phyloP scores from a whole-genome alignment of 2,113 vertebrate species.

The Protomyctophum bolini region DNA sequence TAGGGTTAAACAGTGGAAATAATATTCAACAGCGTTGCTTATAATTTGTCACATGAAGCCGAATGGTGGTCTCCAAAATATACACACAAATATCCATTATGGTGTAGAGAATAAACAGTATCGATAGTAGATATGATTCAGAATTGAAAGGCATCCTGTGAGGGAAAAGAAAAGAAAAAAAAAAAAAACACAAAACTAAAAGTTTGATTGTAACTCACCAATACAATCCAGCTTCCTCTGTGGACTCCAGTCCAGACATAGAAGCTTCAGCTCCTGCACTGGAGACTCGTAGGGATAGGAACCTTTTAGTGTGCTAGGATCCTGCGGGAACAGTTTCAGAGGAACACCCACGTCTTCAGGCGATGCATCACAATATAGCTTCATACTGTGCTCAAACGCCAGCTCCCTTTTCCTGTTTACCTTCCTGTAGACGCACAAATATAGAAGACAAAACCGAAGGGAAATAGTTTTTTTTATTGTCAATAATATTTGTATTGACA shows the following conservation, averaged over 20 bases:
- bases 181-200: too few relatives aligned
- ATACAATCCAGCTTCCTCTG: slow-evolving; percentile 94
- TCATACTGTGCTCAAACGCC: slow-evolving; percentile 82
- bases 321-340: slow-evolving; percentile 79
- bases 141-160: too few relatives aligned
- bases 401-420: slow-evolving; percentile 81
- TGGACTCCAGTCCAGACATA: slow-evolving; percentile 84
- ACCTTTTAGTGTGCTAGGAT: slow-evolving; percentile 22
- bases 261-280: slow-evolving; percentile 84
- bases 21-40: too few relatives aligned
- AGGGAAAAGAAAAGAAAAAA: background rate
- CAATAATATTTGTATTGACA: too few relatives aligned
- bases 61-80: too few relatives aligned
- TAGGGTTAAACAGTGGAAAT: too few relatives aligned
- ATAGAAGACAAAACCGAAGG: background rate
- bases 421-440: slow-evolving; percentile 68
- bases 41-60: too few relatives aligned
- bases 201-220: slow-evolving; percentile 70
- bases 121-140: too few relatives aligned
- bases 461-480: background rate
- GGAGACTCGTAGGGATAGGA: slow-evolving; percentile 83
- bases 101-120: too few relatives aligned
- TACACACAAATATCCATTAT: too few relatives aligned
- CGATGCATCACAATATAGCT: slow-evolving; percentile 68
- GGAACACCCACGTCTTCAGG: slow-evolving; percentile 85